Conservation (phyloP, 2,888 invertebrate genomes). For the Leptopilina drosophilae region DNA sequence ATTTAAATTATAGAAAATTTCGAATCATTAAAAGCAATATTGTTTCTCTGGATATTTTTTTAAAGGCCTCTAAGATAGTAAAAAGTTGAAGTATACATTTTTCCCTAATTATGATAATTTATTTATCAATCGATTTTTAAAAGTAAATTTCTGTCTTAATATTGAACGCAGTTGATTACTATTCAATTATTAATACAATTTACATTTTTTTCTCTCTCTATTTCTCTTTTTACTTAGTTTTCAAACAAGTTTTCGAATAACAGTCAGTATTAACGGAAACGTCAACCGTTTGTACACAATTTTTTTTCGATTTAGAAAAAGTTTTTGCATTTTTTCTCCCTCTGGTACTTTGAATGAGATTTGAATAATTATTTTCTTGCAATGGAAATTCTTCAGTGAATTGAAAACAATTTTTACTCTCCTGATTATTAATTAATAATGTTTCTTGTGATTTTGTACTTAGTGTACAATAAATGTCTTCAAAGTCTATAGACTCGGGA, state of each 20-base stretch:
- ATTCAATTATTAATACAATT: not conserved
- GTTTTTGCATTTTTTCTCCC: slow-evolving; percentile 21
- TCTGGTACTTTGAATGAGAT: not conserved
- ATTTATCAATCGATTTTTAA: no score
- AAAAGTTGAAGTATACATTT: no score
- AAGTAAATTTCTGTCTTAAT: no score
- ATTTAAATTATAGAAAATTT: no score
- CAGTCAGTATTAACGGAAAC: slow-evolving; percentile 6
- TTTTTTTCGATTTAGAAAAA: not conserved
- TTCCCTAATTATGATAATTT: no score
- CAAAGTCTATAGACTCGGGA: slow-evolving; percentile 63
- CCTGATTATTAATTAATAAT: slow-evolving; percentile 49
- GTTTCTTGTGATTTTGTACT: slow-evolving; percentile 63
- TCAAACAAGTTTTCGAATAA: not conserved
- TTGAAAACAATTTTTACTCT: slow-evolving; percentile 7
- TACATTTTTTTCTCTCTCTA: not conserved
- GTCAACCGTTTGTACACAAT: not conserved
- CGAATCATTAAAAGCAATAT: no score
- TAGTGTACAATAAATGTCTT: slow-evolving; percentile 63
- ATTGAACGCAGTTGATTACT: no score
- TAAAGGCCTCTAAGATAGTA: no score
- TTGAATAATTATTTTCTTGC: not conserved
- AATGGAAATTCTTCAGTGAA: not conserved
- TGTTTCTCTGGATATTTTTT: no score
- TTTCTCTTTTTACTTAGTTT: not conserved